Evolutionary conservation across 92 coral and sea anemone species (phyloP).

Genomic region (Blastomussa wellsi): DNA sequence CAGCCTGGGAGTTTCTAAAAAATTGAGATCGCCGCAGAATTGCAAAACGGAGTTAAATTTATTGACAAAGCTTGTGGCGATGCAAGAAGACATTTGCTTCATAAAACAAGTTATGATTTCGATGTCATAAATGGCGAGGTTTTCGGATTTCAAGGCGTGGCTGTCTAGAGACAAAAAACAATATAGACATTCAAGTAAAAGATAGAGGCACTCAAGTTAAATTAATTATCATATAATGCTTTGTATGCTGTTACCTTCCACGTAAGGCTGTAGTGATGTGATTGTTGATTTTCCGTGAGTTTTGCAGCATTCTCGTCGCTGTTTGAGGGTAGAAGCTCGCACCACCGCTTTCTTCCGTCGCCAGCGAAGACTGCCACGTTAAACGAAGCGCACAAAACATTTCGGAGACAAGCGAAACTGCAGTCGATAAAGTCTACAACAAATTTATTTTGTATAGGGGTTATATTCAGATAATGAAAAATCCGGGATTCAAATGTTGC

Average conservation of each 20-base stretch:
- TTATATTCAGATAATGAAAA: constrained; percentile 1
- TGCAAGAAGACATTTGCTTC: no score
- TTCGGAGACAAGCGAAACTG: not conserved
- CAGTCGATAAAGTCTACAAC: not conserved
- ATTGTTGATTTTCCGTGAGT: not conserved
- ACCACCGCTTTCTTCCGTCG: not conserved
- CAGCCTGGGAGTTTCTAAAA: no score
- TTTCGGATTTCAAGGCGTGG: no score
- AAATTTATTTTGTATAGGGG: not conserved
- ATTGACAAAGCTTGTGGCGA: no score
- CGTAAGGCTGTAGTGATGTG: not conserved
- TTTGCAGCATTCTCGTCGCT: not conserved
- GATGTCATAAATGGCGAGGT: no score
- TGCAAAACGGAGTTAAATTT: no score
- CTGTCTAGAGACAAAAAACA: no score
- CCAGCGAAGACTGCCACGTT: not conserved
- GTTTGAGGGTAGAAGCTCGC: not conserved
- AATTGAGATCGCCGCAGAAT: no score
- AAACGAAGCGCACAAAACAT: not conserved
- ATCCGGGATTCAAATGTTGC: not conserved
- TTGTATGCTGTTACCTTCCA: not conserved
- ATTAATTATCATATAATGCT: not conserved
- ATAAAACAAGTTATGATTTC: no score
- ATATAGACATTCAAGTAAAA: no score
- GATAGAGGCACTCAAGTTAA: no score